Evolutionary conservation across 2,797 vertebrate genomes (phyloP).

Genomic region (Myotis pilosus): DNA sequence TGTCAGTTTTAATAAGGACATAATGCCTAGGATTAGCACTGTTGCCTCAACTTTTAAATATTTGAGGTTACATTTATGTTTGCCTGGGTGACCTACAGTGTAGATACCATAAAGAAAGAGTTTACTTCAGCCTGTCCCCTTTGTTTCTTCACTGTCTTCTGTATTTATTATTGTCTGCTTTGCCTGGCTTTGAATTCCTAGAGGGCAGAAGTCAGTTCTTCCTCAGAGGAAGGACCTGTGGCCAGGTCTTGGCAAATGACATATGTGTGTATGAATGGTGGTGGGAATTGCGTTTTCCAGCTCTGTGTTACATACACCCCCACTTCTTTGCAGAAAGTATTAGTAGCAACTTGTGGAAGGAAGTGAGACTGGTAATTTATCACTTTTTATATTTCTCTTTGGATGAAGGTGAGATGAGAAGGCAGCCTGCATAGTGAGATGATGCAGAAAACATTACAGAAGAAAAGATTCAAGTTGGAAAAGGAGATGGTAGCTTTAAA

Average conservation of each 20-base stretch:
- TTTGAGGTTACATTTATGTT: conserved; percentile 9
- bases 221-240: not conserved
- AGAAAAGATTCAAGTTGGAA: not conserved
- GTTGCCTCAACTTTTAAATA: not conserved
- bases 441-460: not conserved
- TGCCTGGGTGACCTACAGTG: not conserved
- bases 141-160: not conserved
- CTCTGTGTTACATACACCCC: not conserved
- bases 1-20: not conserved
- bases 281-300: not conserved
- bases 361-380: conserved; percentile 32
- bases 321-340: not conserved
- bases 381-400: not conserved
- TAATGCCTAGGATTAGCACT: not conserved
- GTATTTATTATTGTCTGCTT: not conserved
- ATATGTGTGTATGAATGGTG: not conserved
- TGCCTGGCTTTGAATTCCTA: not conserved
- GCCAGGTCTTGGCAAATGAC: not conserved
- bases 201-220: not conserved
- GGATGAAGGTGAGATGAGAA: not conserved
- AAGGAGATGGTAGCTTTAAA: not conserved
- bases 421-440: not conserved
- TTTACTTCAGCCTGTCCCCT: not conserved
- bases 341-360: not conserved
- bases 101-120: not conserved